A percentile compares a stretch with the other conserved stretches of the same genome.
Conservation (phyloP, 64 coral and sea anemone genomes). For the Orbicella faveolata region DNA sequence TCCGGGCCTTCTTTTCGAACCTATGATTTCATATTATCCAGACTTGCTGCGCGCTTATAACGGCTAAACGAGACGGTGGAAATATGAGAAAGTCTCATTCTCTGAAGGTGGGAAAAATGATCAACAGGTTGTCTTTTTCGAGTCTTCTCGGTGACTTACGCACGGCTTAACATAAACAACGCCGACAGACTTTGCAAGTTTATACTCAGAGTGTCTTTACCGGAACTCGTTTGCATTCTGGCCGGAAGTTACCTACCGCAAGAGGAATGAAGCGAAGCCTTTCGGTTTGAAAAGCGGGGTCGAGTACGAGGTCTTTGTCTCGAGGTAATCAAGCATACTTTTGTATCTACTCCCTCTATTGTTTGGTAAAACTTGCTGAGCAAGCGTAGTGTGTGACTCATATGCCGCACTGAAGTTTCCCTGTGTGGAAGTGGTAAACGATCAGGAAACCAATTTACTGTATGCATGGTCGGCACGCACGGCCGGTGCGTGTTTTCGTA, state of each 20-base stretch:
- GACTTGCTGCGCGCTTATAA: not conserved
- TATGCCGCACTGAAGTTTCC: not conserved
- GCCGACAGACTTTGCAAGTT: not conserved
- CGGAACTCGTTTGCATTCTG: not conserved
- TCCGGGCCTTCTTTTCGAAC: not conserved
- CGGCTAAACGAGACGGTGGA: not conserved
- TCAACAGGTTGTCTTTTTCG: not conserved
- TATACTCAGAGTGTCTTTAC: not conserved
- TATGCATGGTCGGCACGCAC: too few relatives aligned
- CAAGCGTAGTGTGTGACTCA: slow-evolving; percentile 1
- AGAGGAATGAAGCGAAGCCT: not conserved
- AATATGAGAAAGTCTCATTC: not conserved
- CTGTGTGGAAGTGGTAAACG: not conserved
- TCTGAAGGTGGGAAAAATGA: not conserved
- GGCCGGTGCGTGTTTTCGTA: not conserved
- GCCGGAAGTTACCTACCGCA: slow-evolving; percentile 27
- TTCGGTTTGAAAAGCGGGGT: not conserved
- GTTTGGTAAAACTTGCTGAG: slow-evolving; percentile 39
- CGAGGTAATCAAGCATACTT: slow-evolving; percentile 1
- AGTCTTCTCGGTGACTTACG: not conserved
- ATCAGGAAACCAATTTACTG: not conserved
- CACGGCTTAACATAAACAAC: not conserved
- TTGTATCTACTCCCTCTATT: not conserved
- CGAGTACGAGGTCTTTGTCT: slow-evolving; percentile 1
- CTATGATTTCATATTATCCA: not conserved